Conservation (phyloP, 2,113 vertebrate species). For the Microtus pennsylvanicus region DNA sequence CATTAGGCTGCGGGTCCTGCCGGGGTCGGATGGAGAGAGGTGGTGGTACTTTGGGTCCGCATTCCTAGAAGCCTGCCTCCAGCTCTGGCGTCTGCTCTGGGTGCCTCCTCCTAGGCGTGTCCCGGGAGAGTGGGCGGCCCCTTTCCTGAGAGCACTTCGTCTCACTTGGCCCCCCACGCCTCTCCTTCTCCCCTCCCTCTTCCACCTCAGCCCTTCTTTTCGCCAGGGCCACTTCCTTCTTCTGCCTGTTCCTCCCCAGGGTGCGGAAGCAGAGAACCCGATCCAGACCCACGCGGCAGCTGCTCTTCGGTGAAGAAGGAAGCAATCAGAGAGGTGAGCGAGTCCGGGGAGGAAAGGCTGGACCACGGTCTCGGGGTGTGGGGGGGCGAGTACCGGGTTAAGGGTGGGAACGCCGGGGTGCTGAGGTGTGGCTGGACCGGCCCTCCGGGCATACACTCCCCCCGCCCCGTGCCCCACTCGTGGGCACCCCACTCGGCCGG, state of each 20-base stretch:
- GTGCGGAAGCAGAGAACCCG: background rate
- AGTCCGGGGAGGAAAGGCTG: background rate
- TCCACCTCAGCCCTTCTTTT: background rate
- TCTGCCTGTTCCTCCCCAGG: constrained; percentile 28
- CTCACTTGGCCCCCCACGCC: too few species aligned
- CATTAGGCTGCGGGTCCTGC: too few species aligned
- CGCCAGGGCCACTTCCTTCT: constrained; percentile 70
- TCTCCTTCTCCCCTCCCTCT: background rate
- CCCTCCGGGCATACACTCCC: background rate
- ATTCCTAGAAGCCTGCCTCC: too few species aligned
- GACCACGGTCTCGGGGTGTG: too few species aligned
- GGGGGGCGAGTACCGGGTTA: background rate
- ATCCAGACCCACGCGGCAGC: background rate
- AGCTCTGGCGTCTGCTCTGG: too few species aligned
- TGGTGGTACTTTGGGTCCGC: too few species aligned
- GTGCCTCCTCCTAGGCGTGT: too few species aligned
- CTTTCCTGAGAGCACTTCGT: too few species aligned
- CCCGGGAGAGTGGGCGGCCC: too few species aligned
- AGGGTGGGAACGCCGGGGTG: too few species aligned
- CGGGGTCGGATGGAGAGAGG: too few species aligned
- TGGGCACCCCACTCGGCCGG: background rate
- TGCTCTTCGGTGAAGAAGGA: background rate
- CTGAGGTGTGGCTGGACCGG: background rate
- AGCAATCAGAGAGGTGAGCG: constrained; percentile 53
- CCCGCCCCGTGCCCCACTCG: background rate